phyloP scores from a whole-genome alignment of 2,797 vertebrate species.

The Helarctos malayanus region DNA sequence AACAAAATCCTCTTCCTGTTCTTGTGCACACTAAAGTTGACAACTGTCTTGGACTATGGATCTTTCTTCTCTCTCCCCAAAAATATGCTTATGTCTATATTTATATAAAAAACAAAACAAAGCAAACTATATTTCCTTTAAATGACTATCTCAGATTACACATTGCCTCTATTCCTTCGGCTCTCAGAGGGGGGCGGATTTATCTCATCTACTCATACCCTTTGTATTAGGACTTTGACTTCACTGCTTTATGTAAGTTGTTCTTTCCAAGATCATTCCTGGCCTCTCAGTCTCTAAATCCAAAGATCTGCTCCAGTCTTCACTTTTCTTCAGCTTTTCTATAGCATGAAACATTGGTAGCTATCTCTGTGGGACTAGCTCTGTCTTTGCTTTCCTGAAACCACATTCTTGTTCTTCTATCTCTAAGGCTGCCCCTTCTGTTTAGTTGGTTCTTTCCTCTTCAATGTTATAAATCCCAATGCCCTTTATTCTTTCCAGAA shows the following conservation, averaged over 20 bases:
- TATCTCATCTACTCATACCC: background rate
- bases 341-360: background rate
- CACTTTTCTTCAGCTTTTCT: background rate
- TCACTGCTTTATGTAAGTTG: background rate
- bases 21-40: background rate
- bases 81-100: background rate
- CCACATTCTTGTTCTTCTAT: background rate
- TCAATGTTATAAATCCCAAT: background rate
- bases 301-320: background rate
- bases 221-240: background rate
- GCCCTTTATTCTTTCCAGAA: background rate
- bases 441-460: background rate
- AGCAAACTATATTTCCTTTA: background rate
- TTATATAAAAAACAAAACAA: background rate
- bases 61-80: background rate
- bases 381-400: background rate
- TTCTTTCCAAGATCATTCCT: background rate
- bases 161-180: background rate
- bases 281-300: background rate
- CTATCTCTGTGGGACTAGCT: background rate
- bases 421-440: background rate
- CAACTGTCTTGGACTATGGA: background rate
- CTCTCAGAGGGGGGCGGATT: no score
- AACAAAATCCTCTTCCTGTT: background rate
- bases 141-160: background rate